Percentiles rank a stretch among this genome's conserved stretches.
These are phyloP conservation scores for Leptothorax acervorum DNA, from an alignment of 2,888 invertebrate species.

Conservation along the genomic window DNA sequence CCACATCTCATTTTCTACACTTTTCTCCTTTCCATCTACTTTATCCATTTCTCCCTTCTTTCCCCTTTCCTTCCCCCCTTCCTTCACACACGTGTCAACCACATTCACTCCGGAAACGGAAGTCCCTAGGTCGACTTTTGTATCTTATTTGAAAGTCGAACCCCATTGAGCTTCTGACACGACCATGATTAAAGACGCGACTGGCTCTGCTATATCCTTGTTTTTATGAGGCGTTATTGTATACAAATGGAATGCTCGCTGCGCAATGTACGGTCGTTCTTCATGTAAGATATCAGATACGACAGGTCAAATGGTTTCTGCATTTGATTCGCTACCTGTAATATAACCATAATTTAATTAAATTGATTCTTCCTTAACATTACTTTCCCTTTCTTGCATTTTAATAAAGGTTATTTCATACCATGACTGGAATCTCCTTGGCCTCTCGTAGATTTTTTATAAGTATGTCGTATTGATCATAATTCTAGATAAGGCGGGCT, in stretches of 20 bases:
- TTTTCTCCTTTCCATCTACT: too few species aligned
- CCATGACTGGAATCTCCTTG: conserved; percentile 76
- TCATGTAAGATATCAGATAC: conserved; percentile 82
- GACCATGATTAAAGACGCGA: conserved; percentile 28
- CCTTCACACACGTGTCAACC: too few species aligned
- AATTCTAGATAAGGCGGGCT: conserved; percentile 79
- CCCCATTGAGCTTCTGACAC: conserved; percentile 15
- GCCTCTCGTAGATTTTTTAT: conserved; percentile 73
- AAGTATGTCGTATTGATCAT: conserved; percentile 78
- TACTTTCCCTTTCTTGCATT: not conserved
- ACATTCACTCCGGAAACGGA: too few species aligned
- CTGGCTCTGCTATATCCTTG: conserved; percentile 42
- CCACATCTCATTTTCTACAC: too few species aligned
- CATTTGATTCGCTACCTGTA: conserved; percentile 1
- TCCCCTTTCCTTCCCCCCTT: too few species aligned
- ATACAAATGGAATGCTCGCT: conserved; percentile 83
- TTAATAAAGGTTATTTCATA: conserved; percentile 55
- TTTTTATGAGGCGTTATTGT: conserved; percentile 80
- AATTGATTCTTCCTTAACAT: not conserved
- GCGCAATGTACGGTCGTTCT: conserved; percentile 81
- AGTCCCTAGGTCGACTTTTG: not conserved
- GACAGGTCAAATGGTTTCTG: conserved; percentile 78
- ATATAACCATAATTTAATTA: not conserved
- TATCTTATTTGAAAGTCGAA: conserved; percentile 9
- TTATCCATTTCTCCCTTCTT: too few species aligned